Percentiles rank a stretch among this genome's conserved stretches.
Evolutionary conservation across 2,797 vertebrate genomes (phyloP).

Genomic region (Simalia tracyae): DNA sequence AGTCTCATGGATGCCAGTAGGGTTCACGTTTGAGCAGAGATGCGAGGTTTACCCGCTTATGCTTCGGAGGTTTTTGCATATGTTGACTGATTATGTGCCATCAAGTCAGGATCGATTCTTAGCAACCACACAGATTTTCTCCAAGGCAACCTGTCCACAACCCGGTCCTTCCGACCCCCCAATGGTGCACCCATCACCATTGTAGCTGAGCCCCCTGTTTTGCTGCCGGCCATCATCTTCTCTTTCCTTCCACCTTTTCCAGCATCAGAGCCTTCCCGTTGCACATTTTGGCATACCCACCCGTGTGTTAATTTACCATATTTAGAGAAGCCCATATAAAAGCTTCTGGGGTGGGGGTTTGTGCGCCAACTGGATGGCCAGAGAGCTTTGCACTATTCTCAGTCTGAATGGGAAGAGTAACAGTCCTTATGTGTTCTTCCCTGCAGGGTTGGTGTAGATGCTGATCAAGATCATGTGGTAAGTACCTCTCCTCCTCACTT

Average conservation of each 20-base stretch:
- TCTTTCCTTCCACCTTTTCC: not conserved
- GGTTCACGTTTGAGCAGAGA: not conserved
- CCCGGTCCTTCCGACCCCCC: not conserved
- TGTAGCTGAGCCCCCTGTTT: not conserved
- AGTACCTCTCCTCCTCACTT: slow-evolving; percentile 60
- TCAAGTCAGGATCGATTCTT: not conserved
- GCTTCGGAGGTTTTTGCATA: not conserved
- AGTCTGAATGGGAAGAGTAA: not conserved
- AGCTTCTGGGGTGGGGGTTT: not conserved
- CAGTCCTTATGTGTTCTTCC: slow-evolving; percentile 42
- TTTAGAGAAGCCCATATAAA: not conserved
- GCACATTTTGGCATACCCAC: not conserved
- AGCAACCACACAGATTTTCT: not conserved
- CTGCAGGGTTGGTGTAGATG: slow-evolving; percentile 89
- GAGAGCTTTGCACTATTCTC: not conserved
- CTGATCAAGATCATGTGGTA: slow-evolving; percentile 90
- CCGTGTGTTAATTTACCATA: not conserved
- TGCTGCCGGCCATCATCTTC: not conserved
- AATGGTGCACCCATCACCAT: not conserved
- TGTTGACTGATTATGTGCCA: not conserved
- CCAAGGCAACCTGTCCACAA: not conserved
- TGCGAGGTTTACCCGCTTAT: not conserved
- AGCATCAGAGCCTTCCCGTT: not conserved
- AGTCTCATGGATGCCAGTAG: not conserved
- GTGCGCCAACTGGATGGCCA: too few relatives aligned